Evolutionary conservation across 1,140 invertebrate genomes (phyloP).

Genomic region (Cydia pomonella): DNA sequence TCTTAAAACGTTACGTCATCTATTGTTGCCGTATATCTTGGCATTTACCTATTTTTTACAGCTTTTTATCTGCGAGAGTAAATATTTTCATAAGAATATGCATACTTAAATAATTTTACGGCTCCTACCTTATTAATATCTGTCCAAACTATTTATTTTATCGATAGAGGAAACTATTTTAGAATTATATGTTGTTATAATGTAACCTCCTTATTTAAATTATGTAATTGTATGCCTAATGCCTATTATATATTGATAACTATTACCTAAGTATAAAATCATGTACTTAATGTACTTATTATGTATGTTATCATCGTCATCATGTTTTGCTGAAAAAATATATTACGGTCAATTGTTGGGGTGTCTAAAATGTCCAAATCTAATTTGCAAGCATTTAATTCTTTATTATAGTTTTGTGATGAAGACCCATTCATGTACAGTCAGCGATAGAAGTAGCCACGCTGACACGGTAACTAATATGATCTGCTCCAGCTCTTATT

Average conservation of each 20-base stretch:
- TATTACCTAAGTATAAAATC: constrained; percentile 13
- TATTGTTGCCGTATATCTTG: constrained; percentile 36
- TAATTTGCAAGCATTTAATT: constrained; percentile 19
- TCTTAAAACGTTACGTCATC: constrained; percentile 23
- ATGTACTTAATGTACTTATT: constrained; percentile 24
- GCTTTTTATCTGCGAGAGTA: constrained; percentile 40
- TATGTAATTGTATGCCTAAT: not conserved
- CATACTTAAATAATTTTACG: constrained; percentile 16
- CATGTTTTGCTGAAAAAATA: constrained; percentile 29
- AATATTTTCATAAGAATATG: constrained; percentile 39
- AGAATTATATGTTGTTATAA: not conserved
- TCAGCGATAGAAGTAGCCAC: not conserved
- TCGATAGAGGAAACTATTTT: not conserved
- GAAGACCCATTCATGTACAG: not conserved
- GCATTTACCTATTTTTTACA: constrained; percentile 49
- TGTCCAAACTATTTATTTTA: constrained; percentile 27
- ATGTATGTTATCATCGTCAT: constrained; percentile 34
- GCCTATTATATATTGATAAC: constrained; percentile 19
- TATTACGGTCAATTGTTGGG: constrained; percentile 32
- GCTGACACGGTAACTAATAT: not conserved
- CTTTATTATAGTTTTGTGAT: not conserved
- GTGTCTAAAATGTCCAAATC: constrained; percentile 20
- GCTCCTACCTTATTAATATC: constrained; percentile 7
- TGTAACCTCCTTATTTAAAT: constrained; percentile 6
- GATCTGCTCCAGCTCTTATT: not conserved